A percentile compares a stretch with the other conserved stretches of the same genome.
These are phyloP conservation scores for Spodoptera littoralis DNA, from an alignment of 2,888 invertebrate genomes.

Conservation along the genomic window DNA sequence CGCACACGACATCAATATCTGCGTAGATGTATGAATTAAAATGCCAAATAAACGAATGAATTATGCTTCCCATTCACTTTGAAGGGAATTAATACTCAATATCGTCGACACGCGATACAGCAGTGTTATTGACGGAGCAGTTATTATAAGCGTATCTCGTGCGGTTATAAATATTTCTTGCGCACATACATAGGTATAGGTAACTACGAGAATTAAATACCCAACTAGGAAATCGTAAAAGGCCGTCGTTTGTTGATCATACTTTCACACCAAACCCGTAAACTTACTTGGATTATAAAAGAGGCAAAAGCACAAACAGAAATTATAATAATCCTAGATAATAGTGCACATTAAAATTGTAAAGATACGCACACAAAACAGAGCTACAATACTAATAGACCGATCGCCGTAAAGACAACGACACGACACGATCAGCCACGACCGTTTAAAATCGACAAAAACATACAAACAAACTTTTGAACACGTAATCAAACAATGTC, in stretches of 20 bases:
- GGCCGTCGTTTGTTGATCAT: too few relatives aligned
- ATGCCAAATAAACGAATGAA: conserved; percentile 53
- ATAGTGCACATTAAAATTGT: conserved; percentile 9
- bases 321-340: too few relatives aligned
- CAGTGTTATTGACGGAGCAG: conserved; percentile 35
- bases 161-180: background rate
- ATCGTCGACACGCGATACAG: conserved; percentile 45
- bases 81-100: conserved; percentile 48
- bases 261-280: too few relatives aligned
- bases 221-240: too few relatives aligned
- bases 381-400: conserved; percentile 30
- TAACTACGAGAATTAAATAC: too few relatives aligned
- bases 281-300: too few relatives aligned
- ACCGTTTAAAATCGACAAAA: conserved; percentile 42
- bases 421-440: conserved; percentile 23
- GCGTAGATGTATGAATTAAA: conserved; percentile 52
- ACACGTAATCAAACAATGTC: conserved; percentile 73
- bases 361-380: conserved; percentile 1
- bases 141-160: conserved; percentile 39
- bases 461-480: conserved; percentile 45
- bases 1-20: conserved; percentile 50
- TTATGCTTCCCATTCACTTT: conserved; percentile 46
- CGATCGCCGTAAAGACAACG: conserved; percentile 10
- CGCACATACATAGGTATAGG: too few relatives aligned
- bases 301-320: too few relatives aligned